phyloP scores from a whole-genome alignment of 2,113 vertebrate species.

The Cyprinodon variegatus region DNA sequence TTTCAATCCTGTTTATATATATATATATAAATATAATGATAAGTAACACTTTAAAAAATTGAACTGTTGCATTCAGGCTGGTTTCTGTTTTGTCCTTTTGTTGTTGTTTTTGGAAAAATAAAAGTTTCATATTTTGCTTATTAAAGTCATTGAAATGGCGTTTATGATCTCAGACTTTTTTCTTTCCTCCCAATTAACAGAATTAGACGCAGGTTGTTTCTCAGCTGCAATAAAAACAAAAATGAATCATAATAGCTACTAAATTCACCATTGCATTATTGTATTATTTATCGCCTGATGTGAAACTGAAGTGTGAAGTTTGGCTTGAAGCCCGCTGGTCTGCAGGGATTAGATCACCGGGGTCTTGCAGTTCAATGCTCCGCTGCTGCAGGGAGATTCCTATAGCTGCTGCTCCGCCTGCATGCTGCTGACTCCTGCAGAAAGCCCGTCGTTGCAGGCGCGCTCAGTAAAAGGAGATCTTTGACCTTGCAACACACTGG shows the following conservation, averaged over 20 bases:
- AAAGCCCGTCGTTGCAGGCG: slow-evolving; percentile 66
- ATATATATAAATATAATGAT: slow-evolving; percentile 77
- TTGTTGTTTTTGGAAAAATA: slow-evolving; percentile 87
- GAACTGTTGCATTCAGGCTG: slow-evolving; percentile 99
- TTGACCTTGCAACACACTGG: slow-evolving; percentile 79
- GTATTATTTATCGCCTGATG: slow-evolving; percentile 13
- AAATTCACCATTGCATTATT: background rate
- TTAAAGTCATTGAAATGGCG: slow-evolving; percentile 99
- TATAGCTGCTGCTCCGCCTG: slow-evolving; percentile 51
- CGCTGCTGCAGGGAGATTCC: slow-evolving; percentile 65
- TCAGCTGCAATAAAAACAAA: background rate
- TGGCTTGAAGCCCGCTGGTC: slow-evolving; percentile 41
- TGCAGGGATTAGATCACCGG: slow-evolving; percentile 52
- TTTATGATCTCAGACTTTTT: slow-evolving; percentile 83
- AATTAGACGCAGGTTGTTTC: background rate
- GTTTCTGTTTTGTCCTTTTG: slow-evolving; percentile 98
- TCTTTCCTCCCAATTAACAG: slow-evolving; percentile 23
- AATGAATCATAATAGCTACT: background rate
- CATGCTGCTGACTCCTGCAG: slow-evolving; percentile 71
- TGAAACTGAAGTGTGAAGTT: slow-evolving; percentile 29
- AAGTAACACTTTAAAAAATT: slow-evolving; percentile 87
- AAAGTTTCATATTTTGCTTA: slow-evolving; percentile 99
- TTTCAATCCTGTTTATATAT: slow-evolving; percentile 99
- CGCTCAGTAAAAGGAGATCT: slow-evolving; percentile 78
- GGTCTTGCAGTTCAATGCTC: slow-evolving; percentile 38